phyloP scores from a whole-genome alignment of 2,888 invertebrate genomes.

The Dastarcus helophoroides region DNA sequence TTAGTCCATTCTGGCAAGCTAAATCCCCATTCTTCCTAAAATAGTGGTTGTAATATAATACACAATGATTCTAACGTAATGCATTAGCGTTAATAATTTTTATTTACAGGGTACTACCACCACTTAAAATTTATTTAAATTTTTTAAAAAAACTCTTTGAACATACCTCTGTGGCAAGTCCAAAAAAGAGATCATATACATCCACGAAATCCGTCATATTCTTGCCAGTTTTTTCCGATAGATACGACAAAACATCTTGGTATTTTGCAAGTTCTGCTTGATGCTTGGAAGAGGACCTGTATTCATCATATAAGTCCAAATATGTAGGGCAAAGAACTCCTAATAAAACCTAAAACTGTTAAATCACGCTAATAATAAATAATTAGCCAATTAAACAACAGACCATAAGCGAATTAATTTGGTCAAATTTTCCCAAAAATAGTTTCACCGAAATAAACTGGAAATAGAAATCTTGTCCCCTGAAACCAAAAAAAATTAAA shows the following conservation, averaged over 20 bases:
- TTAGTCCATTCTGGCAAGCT: conserved; percentile 34
- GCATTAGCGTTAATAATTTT: no score
- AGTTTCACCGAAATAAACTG: no score
- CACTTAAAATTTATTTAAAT: no score
- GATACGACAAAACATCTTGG: conserved; percentile 37
- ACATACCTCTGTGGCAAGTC: conserved; percentile 47
- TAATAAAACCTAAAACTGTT: conserved; percentile 13
- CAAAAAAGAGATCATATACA: conserved; percentile 48
- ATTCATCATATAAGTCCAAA: conserved; percentile 16
- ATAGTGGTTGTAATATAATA: conserved; percentile 6
- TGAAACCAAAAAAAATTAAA: no score
- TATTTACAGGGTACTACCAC: no score
- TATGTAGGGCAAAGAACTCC: conserved; percentile 20
- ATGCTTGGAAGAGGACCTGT: conserved; percentile 30
- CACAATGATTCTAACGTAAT: background rate
- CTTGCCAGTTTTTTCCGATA: conserved; percentile 41
- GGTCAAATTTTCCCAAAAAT: no score
- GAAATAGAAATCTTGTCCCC: no score
- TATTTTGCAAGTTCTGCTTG: conserved; percentile 35
- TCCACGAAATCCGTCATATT: conserved; percentile 43
- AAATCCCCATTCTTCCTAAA: conserved; percentile 28
- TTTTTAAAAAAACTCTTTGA: conserved; percentile 8
- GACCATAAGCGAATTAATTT: no score
- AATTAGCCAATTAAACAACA: no score
- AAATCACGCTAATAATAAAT: no score